phyloP scores from a whole-genome alignment of 2,113 vertebrate genomes.

The Choloepus hoffmanni region DNA sequence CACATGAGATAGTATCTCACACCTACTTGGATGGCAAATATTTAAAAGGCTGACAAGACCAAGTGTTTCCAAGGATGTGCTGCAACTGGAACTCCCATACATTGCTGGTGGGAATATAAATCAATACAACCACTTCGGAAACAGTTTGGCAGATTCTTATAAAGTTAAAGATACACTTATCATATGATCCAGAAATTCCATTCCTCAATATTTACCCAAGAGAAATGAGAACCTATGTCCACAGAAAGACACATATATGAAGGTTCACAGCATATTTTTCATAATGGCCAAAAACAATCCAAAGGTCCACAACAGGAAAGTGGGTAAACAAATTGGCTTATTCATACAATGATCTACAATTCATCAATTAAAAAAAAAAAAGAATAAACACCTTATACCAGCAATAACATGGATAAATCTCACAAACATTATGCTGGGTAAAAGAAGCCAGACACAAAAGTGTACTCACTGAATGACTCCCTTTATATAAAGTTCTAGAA shows the following conservation, averaged over 20 bases:
- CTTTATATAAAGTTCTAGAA: background rate
- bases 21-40: background rate
- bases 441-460: background rate
- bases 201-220: background rate
- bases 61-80: background rate
- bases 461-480: background rate
- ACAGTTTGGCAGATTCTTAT: background rate
- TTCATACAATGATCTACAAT: background rate
- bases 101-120: background rate
- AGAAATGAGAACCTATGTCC: slow-evolving; percentile 45
- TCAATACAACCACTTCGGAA: background rate
- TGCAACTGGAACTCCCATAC: background rate
- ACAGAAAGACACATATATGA: background rate
- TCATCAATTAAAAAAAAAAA: background rate
- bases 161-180: slow-evolving; percentile 24
- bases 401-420: background rate
- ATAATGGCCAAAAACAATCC: slow-evolving; percentile 26
- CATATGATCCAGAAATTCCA: slow-evolving; percentile 28
- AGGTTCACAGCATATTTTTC: background rate
- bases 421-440: background rate
- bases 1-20: background rate
- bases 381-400: background rate
- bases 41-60: background rate
- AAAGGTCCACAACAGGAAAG: background rate
- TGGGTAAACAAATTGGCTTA: background rate